Evolutionary conservation across 2,888 invertebrate genomes (phyloP).

Genomic region (Saturnia pavonia): DNA sequence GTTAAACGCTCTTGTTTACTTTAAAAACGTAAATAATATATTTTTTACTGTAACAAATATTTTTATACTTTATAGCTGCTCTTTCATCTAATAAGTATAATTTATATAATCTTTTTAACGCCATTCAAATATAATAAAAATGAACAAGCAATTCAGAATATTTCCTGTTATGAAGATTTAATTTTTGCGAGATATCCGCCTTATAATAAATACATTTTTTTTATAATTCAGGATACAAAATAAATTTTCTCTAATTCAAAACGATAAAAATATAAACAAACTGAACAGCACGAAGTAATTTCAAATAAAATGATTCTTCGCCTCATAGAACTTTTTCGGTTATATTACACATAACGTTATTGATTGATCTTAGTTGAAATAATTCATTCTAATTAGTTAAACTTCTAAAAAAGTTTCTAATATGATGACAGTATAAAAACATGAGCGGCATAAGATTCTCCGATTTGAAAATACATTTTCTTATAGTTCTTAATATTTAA

Average conservation of each 20-base stretch:
- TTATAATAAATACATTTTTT: constrained; percentile 5
- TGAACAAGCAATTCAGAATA: constrained; percentile 3
- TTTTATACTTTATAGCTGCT: constrained; percentile 1
- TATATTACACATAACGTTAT: constrained; percentile 65
- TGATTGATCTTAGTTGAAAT: constrained; percentile 65
- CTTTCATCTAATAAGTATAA: constrained; percentile 11
- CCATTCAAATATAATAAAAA: constrained; percentile 9
- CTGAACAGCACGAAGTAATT: constrained; percentile 32
- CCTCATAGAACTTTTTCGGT: constrained; percentile 64
- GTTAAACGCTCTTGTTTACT: constrained; percentile 44
- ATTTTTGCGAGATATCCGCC: background rate
- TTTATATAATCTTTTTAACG: constrained; percentile 5
- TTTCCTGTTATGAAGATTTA: background rate
- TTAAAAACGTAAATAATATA: constrained; percentile 16
- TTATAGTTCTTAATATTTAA: constrained; percentile 39
- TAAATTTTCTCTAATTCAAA: background rate
- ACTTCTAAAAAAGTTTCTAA: constrained; percentile 56
- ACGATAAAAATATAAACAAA: background rate
- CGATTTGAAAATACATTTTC: constrained; percentile 49
- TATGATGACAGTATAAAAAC: constrained; percentile 57
- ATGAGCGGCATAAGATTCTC: constrained; percentile 55
- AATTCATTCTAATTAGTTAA: constrained; percentile 65
- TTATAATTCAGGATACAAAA: background rate
- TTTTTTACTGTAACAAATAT: constrained; percentile 9
- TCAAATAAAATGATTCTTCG: constrained; percentile 42